These are phyloP conservation scores for Aplocera efformata DNA, from an alignment of 2,888 invertebrate species.

Conservation along the genomic window DNA sequence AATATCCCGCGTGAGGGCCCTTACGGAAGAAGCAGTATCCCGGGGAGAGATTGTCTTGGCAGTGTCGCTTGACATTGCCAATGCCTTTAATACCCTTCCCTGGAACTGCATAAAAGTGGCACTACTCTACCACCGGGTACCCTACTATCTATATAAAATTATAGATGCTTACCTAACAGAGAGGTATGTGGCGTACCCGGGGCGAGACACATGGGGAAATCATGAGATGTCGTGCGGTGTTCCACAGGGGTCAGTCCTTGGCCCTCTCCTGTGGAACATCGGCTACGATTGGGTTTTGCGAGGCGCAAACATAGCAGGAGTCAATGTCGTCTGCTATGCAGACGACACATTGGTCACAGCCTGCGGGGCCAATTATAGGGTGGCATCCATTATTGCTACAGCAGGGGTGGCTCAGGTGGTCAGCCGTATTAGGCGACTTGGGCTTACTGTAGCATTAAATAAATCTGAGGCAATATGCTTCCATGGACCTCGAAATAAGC, in stretches of 20 bases:
- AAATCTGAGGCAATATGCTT: slow-evolving; percentile 16
- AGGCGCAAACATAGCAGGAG: slow-evolving; percentile 2
- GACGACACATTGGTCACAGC: slow-evolving; percentile 25
- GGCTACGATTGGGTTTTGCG: slow-evolving; percentile 23
- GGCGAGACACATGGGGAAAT: too few species aligned
- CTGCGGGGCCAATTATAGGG: slow-evolving; percentile 1
- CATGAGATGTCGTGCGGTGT: slow-evolving; percentile 18
- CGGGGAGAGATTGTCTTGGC: slow-evolving; percentile 18
- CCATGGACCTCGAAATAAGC: slow-evolving; percentile 5
- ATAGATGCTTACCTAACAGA: slow-evolving; percentile 10
- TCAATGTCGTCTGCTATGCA: slow-evolving; percentile 20
- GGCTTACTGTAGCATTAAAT: slow-evolving; percentile 5
- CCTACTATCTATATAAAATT: slow-evolving; percentile 14
- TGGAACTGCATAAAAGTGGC: slow-evolving; percentile 16
- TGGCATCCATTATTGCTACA: slow-evolving; percentile 11
- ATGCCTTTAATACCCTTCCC: slow-evolving; percentile 28
- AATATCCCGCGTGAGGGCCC: slow-evolving; percentile 1
- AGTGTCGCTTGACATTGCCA: slow-evolving; percentile 25
- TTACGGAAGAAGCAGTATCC: slow-evolving; percentile 8
- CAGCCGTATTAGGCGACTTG: slow-evolving; percentile 9
- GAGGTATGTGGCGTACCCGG: too few species aligned
- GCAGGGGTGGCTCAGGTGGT: slow-evolving; percentile 15
- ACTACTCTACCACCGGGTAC: slow-evolving; percentile 17
- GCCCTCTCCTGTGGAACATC: slow-evolving; percentile 27
- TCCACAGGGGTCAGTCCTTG: slow-evolving; percentile 24